Percentiles rank a stretch among this genome's conserved stretches.
phyloP scores from a whole-genome alignment of 2,888 invertebrate genomes.

The Lepetodrilus schrolli region DNA sequence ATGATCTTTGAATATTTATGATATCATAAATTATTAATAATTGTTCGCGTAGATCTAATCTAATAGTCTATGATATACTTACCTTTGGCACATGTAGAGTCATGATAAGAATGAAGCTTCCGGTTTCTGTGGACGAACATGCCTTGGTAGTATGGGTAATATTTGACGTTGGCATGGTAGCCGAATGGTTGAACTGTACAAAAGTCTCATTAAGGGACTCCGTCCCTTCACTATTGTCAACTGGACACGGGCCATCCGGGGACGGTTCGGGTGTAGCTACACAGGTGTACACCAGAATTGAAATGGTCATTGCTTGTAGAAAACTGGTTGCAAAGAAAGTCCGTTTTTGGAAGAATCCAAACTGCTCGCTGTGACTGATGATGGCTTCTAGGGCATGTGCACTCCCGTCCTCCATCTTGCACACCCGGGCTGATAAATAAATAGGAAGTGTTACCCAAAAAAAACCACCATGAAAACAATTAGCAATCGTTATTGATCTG shows the following conservation, averaged over 20 bases:
- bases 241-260: constrained; percentile 31
- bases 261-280: constrained; percentile 42
- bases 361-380: constrained; percentile 55
- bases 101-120: neutral
- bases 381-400: constrained; percentile 60
- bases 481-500: too few relatives aligned
- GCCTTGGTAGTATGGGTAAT: neutral
- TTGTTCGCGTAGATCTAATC: too few relatives aligned
- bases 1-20: too few relatives aligned
- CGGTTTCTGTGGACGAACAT: constrained; percentile 10
- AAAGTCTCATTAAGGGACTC: neutral
- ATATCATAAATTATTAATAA: too few relatives aligned
- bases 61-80: too few relatives aligned
- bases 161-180: neutral
- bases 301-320: constrained; percentile 54
- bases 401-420: constrained; percentile 52
- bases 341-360: constrained; percentile 65
- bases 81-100: constrained; percentile 30
- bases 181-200: neutral
- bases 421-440: too few relatives aligned
- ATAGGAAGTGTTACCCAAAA: too few relatives aligned
- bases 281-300: constrained; percentile 49
- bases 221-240: constrained; percentile 20
- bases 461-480: too few relatives aligned
- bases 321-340: constrained; percentile 49